Evolutionary conservation across 2,113 vertebrate species (phyloP).

Genomic region (Rhadina sibilatrix): DNA sequence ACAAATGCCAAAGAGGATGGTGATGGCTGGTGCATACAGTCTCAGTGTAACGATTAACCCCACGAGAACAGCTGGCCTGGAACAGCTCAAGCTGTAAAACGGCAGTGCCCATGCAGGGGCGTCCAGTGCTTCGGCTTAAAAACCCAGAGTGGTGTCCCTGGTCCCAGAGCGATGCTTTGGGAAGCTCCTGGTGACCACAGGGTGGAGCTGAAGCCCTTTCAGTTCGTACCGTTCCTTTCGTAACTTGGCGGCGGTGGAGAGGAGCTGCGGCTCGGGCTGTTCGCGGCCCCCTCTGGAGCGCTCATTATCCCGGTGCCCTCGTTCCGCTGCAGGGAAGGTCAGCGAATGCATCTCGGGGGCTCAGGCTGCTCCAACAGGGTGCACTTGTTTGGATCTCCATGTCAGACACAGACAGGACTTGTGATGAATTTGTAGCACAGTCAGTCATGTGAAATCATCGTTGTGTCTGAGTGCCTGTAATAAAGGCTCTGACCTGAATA

Average conservation of each 20-base stretch:
- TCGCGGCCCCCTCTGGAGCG: neutral
- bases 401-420: neutral
- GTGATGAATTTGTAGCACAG: neutral
- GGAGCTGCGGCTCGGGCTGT: neutral
- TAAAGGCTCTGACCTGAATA: neutral
- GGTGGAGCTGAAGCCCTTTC: slow-evolving; percentile 42
- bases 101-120: neutral
- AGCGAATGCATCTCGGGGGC: neutral
- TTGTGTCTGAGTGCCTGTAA: neutral
- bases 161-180: neutral
- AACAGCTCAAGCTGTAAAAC: neutral
- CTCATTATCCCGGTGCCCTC: neutral
- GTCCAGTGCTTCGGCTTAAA: neutral
- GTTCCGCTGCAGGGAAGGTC: neutral
- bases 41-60: neutral
- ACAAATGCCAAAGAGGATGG: neutral
- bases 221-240: neutral
- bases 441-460: neutral
- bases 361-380: neutral
- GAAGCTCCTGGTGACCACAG: neutral
- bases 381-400: neutral
- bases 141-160: rapidly evolving
- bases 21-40: neutral
- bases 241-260: neutral
- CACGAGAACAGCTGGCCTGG: neutral